A percentile compares a stretch with the other conserved stretches of the same genome.
phyloP scores from a whole-genome alignment of 1,140 invertebrate species.

The Hylaeus anthracinus region DNA sequence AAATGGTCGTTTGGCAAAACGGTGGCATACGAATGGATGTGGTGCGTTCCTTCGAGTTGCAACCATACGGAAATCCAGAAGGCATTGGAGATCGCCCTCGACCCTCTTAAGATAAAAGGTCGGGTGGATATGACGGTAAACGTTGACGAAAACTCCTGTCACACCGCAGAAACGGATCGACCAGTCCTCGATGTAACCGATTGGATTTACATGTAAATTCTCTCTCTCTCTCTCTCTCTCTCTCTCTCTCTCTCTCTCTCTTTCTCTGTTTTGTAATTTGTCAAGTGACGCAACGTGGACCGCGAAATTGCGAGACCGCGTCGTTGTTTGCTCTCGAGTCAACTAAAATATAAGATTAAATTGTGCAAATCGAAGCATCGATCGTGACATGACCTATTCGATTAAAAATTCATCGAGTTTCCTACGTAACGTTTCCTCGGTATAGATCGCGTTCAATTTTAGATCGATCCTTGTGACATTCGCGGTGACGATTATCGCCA shows the following conservation, averaged over 20 bases:
- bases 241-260: too few relatives aligned
- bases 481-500: slow-evolving; percentile 55
- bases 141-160: slow-evolving; percentile 61
- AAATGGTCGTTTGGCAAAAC: slow-evolving; percentile 54
- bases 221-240: too few relatives aligned
- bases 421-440: not conserved
- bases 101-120: slow-evolving; percentile 63
- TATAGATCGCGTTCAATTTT: slow-evolving; percentile 23
- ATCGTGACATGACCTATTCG: too few relatives aligned
- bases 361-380: too few relatives aligned
- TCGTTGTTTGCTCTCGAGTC: too few relatives aligned
- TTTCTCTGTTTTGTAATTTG: too few relatives aligned
- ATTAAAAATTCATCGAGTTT: too few relatives aligned
- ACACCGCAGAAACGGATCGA: slow-evolving; percentile 51
- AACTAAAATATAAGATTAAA: too few relatives aligned
- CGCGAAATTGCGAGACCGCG: too few relatives aligned
- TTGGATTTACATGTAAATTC: slow-evolving; percentile 68
- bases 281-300: not conserved
- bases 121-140: slow-evolving; percentile 65
- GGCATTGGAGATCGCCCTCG: slow-evolving; percentile 62
- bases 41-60: slow-evolving; percentile 73
- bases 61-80: slow-evolving; percentile 61
- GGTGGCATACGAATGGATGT: slow-evolving; percentile 69
- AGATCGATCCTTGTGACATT: slow-evolving; percentile 63
- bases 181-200: slow-evolving; percentile 58